These are phyloP conservation scores for Epicampocera succincta DNA, from an alignment of 2,888 invertebrate genomes.

Conservation along the genomic window DNA sequence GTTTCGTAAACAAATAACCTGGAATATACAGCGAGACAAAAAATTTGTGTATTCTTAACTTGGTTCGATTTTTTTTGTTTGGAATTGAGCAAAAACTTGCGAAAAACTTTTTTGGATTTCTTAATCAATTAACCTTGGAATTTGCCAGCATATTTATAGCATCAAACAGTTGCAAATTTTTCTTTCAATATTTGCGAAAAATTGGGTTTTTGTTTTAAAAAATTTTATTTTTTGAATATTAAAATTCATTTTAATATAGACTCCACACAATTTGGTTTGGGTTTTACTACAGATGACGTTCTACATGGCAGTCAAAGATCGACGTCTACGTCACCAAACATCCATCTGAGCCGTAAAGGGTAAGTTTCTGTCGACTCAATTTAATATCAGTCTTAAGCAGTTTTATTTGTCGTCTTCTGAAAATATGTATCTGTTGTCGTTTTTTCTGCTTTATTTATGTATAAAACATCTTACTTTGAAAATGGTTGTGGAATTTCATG, in stretches of 20 bases:
- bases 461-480: conserved; percentile 9
- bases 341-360: conserved; percentile 78
- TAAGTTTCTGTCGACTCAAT: conserved; percentile 71
- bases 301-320: conserved; percentile 76
- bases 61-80: no score
- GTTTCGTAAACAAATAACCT: no score
- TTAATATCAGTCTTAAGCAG: neutral
- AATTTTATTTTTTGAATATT: conserved; percentile 35
- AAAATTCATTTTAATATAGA: conserved; percentile 59
- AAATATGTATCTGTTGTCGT: conserved; percentile 8
- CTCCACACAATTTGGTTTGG: conserved; percentile 75
- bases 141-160: conserved; percentile 68
- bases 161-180: conserved; percentile 57
- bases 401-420: neutral
- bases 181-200: neutral
- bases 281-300: conserved; percentile 75
- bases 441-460: conserved; percentile 3
- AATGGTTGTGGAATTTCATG: conserved; percentile 43
- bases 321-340: conserved; percentile 79
- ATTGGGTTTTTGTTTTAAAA: conserved; percentile 22
- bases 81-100: no score
- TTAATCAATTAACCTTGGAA: conserved; percentile 8
- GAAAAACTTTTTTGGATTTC: no score
- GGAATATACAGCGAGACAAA: no score
- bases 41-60: no score